Conservation (phyloP, 2,888 invertebrate species). For the Tipula unca region DNA sequence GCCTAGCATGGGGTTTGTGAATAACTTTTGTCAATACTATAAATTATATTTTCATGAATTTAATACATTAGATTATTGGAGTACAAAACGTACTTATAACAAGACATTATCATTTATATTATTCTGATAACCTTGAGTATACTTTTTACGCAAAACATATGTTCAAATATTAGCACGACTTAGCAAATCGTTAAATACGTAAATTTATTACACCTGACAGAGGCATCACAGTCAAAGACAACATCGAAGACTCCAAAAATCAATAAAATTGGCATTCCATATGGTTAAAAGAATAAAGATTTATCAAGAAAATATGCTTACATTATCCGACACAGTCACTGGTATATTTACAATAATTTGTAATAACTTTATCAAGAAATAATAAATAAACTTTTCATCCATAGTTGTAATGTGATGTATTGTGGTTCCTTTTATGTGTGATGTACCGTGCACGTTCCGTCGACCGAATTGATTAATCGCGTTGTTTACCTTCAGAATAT, state of each 20-base stretch:
- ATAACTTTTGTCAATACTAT: no score
- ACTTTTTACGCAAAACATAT: no score
- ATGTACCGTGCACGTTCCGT: neutral
- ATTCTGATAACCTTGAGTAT: no score
- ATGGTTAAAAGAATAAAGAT: neutral
- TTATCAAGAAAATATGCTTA: neutral
- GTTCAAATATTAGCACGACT: neutral
- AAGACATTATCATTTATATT: no score
- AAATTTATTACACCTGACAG: neutral
- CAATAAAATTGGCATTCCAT: neutral
- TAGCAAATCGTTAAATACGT: neutral
- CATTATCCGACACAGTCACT: neutral
- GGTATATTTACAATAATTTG: neutral
- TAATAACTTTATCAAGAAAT: neutral
- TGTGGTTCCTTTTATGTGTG: neutral
- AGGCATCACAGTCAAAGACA: neutral
- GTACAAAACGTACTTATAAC: no score
- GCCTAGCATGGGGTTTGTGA: no score
- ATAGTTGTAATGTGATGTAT: neutral
- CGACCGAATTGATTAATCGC: neutral
- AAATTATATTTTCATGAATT: no score
- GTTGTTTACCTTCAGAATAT: neutral
- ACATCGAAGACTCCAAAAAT: neutral
- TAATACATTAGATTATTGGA: no score
- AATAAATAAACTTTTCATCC: neutral